Evolutionary conservation across 2,797 vertebrate genomes (phyloP).

Genomic region (Pseudochaenichthys georgianus): DNA sequence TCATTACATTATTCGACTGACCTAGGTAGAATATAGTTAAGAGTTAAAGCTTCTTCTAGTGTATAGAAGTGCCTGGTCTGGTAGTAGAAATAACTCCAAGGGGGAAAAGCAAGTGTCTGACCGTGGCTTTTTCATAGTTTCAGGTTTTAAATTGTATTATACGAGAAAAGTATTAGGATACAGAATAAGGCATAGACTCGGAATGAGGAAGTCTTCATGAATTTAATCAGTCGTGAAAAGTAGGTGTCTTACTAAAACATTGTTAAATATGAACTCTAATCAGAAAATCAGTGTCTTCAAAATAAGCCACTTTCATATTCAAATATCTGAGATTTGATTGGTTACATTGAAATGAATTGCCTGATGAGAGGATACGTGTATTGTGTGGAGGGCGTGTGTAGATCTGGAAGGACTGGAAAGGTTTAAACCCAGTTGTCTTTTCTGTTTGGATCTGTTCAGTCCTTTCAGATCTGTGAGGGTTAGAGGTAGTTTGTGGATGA

Average conservation of each 20-base stretch:
- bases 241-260: neutral
- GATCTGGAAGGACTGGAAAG: constrained; percentile 42
- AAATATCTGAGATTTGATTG: too few relatives aligned
- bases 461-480: constrained; percentile 49
- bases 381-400: constrained; percentile 8
- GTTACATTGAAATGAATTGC: neutral
- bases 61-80: neutral
- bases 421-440: constrained; percentile 4
- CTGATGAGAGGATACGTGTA: neutral
- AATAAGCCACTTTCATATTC: neutral
- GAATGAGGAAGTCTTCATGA: too few relatives aligned
- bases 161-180: too few relatives aligned
- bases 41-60: neutral
- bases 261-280: neutral
- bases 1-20: neutral
- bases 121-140: too few relatives aligned
- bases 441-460: constrained; percentile 36
- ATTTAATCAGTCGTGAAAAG: too few relatives aligned
- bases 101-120: too few relatives aligned
- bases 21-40: neutral
- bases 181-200: too few relatives aligned
- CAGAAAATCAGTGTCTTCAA: neutral
- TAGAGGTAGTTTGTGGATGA: constrained; percentile 59
- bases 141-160: too few relatives aligned
- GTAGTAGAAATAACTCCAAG: too few relatives aligned